Conservation (phyloP, 2,797 vertebrate species). For the Arrhamphus sclerolepis region DNA sequence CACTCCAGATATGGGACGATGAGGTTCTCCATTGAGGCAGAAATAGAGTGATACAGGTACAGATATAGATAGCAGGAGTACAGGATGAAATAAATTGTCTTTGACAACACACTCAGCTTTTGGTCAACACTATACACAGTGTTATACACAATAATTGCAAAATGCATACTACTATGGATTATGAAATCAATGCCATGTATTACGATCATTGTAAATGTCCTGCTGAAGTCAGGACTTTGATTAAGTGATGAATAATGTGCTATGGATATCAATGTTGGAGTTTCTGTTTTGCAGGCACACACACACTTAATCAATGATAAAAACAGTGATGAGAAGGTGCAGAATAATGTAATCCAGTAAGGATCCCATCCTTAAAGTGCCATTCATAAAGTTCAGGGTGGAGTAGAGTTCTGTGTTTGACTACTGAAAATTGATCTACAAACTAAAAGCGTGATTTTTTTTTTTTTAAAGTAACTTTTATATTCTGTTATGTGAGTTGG, state of each 20-base stretch:
- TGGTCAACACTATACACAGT: conserved; percentile 5
- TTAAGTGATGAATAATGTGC: conserved; percentile 51
- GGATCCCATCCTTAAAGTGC: neutral
- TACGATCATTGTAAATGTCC: conserved; percentile 46
- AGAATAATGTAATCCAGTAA: neutral
- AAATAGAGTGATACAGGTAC: conserved; percentile 6
- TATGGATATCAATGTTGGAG: conserved; percentile 24
- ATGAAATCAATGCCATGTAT: conserved; percentile 48
- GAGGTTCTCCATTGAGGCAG: conserved; percentile 27
- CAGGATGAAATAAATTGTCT: neutral
- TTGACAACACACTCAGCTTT: conserved; percentile 2
- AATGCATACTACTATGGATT: conserved; percentile 37
- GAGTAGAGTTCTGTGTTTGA: neutral
- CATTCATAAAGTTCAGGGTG: neutral
- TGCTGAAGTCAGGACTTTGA: conserved; percentile 60
- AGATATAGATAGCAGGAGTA: neutral
- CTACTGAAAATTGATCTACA: neutral
- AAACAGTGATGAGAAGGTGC: neutral
- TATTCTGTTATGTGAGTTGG: too few relatives aligned
- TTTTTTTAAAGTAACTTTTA: too few relatives aligned
- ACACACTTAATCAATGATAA: conserved; percentile 7
- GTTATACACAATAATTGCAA: conserved; percentile 24
- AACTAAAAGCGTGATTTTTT: too few relatives aligned
- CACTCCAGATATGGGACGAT: conserved; percentile 19
- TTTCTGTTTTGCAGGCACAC: conserved; percentile 26